These are phyloP conservation scores for Hippocampus abdominalis DNA, from an alignment of 2,113 vertebrate species.

Conservation along the genomic window DNA sequence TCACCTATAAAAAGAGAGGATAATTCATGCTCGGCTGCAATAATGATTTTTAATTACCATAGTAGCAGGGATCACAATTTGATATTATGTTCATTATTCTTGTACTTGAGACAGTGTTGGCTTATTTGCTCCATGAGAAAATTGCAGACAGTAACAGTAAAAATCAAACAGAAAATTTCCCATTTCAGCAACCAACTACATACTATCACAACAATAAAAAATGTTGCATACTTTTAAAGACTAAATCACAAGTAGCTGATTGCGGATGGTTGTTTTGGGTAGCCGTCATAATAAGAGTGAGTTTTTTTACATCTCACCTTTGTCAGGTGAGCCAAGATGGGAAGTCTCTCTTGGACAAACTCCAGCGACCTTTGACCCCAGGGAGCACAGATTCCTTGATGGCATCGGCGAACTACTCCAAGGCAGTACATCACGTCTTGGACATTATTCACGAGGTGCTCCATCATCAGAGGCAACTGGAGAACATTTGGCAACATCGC, in stretches of 20 bases:
- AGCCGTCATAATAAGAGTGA: no score
- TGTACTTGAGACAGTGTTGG: no score
- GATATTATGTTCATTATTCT: background rate
- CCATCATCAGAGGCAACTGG: slow-evolving; percentile 94
- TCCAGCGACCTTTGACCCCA: slow-evolving; percentile 91
- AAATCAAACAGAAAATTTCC: no score
- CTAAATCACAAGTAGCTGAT: no score
- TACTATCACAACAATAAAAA: no score
- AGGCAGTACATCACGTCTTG: slow-evolving; percentile 93
- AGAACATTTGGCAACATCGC: slow-evolving; percentile 98
- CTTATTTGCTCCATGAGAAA: no score
- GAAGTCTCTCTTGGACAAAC: slow-evolving; percentile 92
- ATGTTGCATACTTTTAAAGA: no score
- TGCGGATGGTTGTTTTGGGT: background rate
- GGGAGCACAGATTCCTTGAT: slow-evolving; percentile 92
- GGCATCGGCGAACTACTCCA: slow-evolving; percentile 93
- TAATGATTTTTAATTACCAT: background rate
- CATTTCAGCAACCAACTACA: no score
- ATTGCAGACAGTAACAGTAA: no score
- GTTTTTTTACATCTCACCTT: background rate
- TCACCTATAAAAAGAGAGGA: background rate
- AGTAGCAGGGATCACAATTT: background rate
- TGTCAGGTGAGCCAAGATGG: slow-evolving; percentile 94
- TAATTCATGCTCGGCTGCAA: background rate
- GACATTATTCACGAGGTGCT: slow-evolving; percentile 95